Evolutionary conservation across 2,113 vertebrate genomes (phyloP).

Genomic region (Candoia aspera): DNA sequence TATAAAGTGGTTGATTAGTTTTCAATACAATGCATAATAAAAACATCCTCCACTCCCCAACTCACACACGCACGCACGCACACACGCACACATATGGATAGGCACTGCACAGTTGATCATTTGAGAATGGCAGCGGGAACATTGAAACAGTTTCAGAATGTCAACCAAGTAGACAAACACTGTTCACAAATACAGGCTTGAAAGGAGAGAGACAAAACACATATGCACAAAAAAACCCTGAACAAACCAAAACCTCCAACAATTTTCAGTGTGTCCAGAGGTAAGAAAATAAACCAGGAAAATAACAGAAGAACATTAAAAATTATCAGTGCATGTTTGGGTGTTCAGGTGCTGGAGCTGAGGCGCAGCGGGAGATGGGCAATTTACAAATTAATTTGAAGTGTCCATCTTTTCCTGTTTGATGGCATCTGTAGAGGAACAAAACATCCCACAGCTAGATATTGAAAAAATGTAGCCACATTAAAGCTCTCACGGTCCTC

Average conservation of each 20-base stretch:
- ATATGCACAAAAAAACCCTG: background rate
- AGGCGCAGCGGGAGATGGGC: conserved; percentile 9
- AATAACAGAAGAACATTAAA: conserved; percentile 1
- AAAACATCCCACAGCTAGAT: background rate
- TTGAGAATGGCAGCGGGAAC: conserved; percentile 49
- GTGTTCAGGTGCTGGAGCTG: conserved; percentile 51
- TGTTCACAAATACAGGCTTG: conserved; percentile 36
- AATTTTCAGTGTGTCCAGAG: conserved; percentile 23
- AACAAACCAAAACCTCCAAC: conserved; percentile 32
- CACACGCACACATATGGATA: conserved; percentile 34
- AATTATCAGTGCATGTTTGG: conserved; percentile 64
- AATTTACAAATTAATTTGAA: conserved; percentile 66
- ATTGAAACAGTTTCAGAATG: conserved; percentile 47
- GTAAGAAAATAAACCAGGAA: conserved; percentile 16
- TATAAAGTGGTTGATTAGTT: conserved; percentile 73
- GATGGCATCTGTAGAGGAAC: conserved; percentile 65
- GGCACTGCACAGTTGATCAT: conserved; percentile 77
- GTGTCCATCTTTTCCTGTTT: conserved; percentile 80
- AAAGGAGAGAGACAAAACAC: conserved; percentile 15
- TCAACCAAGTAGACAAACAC: conserved; percentile 55
- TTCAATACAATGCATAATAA: conserved; percentile 78
- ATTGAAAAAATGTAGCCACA: background rate
- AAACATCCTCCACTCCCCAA: conserved; percentile 76
- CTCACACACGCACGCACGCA: conserved; percentile 9
- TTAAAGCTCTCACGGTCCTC: fast-evolving